Evolutionary conservation across 2,113 vertebrate species (phyloP), one percentile per base, ranked within the genome.

Genomic region (Amphiprion ocellaris): DNA sequence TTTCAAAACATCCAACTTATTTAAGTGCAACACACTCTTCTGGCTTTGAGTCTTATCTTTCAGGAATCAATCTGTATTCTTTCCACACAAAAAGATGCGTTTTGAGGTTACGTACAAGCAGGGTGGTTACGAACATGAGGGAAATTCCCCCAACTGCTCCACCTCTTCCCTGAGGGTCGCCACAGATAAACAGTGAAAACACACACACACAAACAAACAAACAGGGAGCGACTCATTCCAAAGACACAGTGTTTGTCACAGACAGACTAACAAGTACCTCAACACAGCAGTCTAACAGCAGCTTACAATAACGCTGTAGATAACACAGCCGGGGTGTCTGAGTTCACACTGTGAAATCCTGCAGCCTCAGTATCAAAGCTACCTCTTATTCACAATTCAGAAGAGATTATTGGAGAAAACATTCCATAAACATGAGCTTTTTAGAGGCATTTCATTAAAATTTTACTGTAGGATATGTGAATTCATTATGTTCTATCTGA

Each of bases 131-230:
- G 12, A 83, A 71, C 71, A 65, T 47, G 61, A 84, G 59, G 81
- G 87, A 77, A 87, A 87, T 82, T 83, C 76, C 83, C 78, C 59
- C 19, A 21, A 37, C 65, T 58, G 64, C 69, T 77, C 79, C 76
- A 68, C 84, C 77, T 24, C 74, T 64, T 81, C 73, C 79, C 75
- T 0, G 23, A 71, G 75, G 85, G 63, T 77, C 4, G 17, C 63
- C 65, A 21, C 68, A 69, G 67, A 83, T 79, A 87, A 83, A 91
- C 84, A 91, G 56, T 21, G 26, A 85, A 81, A 83, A 82, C 53
- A 77, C 28, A 33, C 4, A 33, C 4, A 33, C 30, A 85, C 62
- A 72, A 15, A 64, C 41, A 33, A 54, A 61, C 23, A 59, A 9
- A 50, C 16, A 62, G 55, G 56, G 23, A 62, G 15, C 37, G 16